These are phyloP conservation scores for Stenurella melanura DNA, from an alignment of 2,888 invertebrate species.

Conservation along the genomic window DNA sequence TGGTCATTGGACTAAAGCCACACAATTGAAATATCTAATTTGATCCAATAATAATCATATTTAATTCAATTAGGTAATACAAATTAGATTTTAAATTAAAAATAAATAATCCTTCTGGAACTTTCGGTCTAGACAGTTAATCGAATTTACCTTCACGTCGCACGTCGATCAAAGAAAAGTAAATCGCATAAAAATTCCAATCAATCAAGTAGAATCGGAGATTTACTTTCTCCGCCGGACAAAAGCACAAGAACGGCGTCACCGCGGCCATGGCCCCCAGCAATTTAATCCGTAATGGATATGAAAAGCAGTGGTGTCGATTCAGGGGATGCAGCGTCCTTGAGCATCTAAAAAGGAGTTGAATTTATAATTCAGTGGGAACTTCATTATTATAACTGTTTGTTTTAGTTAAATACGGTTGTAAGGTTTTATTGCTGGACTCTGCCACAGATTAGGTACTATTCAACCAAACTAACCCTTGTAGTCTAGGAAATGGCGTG, in stretches of 20 bases:
- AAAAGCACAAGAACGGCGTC: neutral
- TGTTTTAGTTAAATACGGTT: no score
- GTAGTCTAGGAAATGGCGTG: no score
- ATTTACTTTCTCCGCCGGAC: neutral
- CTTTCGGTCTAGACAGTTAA: conserved; percentile 8
- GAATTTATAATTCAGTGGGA: no score
- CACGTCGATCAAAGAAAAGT: conserved; percentile 8
- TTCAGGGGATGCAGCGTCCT: neutral
- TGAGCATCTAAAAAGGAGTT: neutral
- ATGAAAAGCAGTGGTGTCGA: neutral
- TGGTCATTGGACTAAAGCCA: no score
- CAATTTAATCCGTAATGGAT: conserved; percentile 7
- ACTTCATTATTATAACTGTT: no score
- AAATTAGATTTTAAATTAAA: neutral
- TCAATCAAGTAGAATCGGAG: conserved; percentile 10
- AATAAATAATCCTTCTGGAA: neutral
- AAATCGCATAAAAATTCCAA: conserved; percentile 12
- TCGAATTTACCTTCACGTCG: conserved; percentile 13
- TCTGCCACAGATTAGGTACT: no score
- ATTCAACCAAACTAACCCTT: no score
- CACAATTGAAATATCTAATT: no score
- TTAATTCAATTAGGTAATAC: no score
- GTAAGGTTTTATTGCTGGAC: no score
- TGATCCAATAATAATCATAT: no score
- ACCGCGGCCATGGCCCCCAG: conserved; percentile 1